phyloP scores from a whole-genome alignment of 2,113 vertebrate species.

The Nibea coibor region DNA sequence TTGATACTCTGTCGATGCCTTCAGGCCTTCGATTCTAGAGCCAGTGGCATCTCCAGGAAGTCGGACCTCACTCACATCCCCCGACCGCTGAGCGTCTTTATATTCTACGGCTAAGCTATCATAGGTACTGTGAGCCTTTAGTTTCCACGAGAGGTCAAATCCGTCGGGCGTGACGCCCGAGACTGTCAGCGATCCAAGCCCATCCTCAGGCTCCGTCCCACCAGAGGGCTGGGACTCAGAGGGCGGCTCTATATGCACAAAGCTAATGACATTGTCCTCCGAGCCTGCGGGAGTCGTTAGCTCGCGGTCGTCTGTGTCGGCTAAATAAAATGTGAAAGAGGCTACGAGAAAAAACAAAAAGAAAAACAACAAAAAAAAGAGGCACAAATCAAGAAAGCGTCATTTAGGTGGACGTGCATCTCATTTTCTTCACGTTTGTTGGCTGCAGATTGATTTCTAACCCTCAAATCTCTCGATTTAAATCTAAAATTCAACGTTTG shows the following conservation, averaged over 20 bases:
- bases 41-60: conserved; percentile 71
- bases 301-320: conserved; percentile 74
- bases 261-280: conserved; percentile 80
- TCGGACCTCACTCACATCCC: conserved; percentile 62
- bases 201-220: conserved; percentile 67
- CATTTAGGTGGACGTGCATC: not conserved
- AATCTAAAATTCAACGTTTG: not conserved
- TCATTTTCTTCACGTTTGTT: not conserved
- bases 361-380: not conserved
- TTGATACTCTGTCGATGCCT: conserved; percentile 75
- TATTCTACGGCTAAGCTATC: conserved; percentile 72
- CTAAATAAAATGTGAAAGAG: conserved; percentile 81
- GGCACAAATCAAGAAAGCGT: conserved; percentile 59
- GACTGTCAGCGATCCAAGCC: conserved; percentile 60
- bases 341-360: conserved; percentile 77
- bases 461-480: not conserved
- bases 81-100: conserved; percentile 65
- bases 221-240: conserved; percentile 66
- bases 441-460: not conserved
- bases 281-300: conserved; percentile 55
- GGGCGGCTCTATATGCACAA: conserved; percentile 67
- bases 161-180: conserved; percentile 71
- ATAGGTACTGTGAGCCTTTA: conserved; percentile 51
- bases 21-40: conserved; percentile 74
- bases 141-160: conserved; percentile 75